A percentile compares a stretch with the other conserved stretches of the same genome.
These are phyloP conservation scores for Ctenomys sociabilis DNA, from an alignment of 2,113 vertebrate genomes.

Conservation along the genomic window DNA sequence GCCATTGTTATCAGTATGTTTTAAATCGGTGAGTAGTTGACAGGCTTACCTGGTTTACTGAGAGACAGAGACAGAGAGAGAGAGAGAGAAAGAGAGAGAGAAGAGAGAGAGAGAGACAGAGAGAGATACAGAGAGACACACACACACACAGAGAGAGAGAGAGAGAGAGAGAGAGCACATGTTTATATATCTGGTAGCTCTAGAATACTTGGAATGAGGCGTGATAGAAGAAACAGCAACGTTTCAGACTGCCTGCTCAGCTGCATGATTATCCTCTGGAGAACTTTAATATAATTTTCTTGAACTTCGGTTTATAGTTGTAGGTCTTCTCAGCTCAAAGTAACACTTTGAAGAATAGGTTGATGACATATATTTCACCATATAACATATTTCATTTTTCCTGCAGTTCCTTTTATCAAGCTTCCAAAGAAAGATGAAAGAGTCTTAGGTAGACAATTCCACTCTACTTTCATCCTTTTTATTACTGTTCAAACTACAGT, in stretches of 20 bases:
- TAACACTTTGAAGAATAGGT: background rate
- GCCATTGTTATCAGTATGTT: background rate
- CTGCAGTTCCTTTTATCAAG: background rate
- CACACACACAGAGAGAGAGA: too few species aligned
- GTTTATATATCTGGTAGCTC: background rate
- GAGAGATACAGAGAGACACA: too few species aligned
- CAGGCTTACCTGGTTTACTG: background rate
- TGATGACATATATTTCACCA: background rate
- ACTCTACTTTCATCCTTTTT: background rate
- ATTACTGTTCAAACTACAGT: background rate
- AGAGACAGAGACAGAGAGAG: background rate
- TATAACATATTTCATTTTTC: slow-evolving; percentile 9
- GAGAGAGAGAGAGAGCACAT: too few species aligned
- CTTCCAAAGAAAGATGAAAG: background rate
- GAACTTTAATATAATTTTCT: background rate
- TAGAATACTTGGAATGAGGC: background rate
- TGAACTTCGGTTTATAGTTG: background rate
- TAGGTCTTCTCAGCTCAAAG: background rate
- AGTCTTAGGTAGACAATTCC: background rate
- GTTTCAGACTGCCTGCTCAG: background rate
- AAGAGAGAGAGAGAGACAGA: background rate
- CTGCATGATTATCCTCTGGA: background rate
- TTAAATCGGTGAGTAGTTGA: slow-evolving; percentile 35
- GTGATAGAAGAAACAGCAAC: background rate
- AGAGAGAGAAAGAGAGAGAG: background rate